Evolutionary conservation across 35 echinoderm and acorn worm genomes (phyloP).

Genomic region (Ophiothrix spiculata): DNA sequence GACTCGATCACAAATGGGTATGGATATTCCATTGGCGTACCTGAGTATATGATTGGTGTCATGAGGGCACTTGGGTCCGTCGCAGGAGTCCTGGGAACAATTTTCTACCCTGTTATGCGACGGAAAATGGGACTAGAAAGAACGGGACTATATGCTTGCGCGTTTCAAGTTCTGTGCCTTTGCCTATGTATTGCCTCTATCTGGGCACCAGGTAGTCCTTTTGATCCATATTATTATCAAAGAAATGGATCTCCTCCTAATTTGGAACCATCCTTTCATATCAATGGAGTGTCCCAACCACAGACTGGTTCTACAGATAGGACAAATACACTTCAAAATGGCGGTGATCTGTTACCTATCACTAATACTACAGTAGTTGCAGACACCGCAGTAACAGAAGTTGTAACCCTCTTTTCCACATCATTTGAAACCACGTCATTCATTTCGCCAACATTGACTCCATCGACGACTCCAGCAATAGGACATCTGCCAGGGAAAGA

Average conservation of each 20-base stretch:
- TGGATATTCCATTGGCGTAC: conserved; percentile 72
- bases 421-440: neutral
- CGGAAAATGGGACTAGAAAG: conserved; percentile 59
- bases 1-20: conserved; percentile 83
- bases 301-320: neutral
- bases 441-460: too few relatives aligned
- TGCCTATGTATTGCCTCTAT: conserved; percentile 65
- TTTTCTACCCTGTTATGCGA: conserved; percentile 54
- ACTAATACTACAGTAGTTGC: neutral
- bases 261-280: neutral
- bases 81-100: conserved; percentile 76
- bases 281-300: neutral
- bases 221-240: conserved; percentile 36
- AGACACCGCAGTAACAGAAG: neutral
- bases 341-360: neutral
- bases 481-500: neutral
- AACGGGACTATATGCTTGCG: conserved; percentile 79
- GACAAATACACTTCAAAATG: neutral
- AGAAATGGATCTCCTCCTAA: neutral
- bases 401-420: neutral
- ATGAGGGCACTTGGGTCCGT: conserved; percentile 67
- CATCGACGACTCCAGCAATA: neutral
- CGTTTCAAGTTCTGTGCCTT: conserved; percentile 38
- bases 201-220: conserved; percentile 75
- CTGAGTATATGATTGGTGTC: conserved; percentile 67